Base-by-base conservation (phyloP, 2,888 invertebrate species). In the Brenthis daphne region DNA sequence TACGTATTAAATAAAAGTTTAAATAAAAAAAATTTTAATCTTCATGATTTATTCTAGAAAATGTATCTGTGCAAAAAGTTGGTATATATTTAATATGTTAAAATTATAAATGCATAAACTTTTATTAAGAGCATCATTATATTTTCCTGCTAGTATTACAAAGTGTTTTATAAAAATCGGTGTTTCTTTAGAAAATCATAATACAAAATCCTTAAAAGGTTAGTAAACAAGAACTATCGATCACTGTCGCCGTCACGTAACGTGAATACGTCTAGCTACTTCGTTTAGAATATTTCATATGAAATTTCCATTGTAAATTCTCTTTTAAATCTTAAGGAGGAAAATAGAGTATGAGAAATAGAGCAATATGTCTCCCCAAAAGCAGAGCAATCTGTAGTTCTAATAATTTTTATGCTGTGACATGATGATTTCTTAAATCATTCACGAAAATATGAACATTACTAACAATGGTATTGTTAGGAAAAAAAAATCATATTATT, bases 141-240 rank as follows among this genome's bases (percentile, higher is more conserved):
- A 47, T 48, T 48, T 58, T n/a, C 24, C 48, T 58, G 4, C 37
- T 16, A 57, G 14, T 8, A 47, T 48, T 24, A 47, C 20, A n/a
- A 48, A 48, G 24, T 8, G 14, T 20, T 24, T 58, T 48, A 58
- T 48, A 14, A 48, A 57, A 58, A n/a, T 48, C 20, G 13, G 13
- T 1, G 1, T 50, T 60, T 50, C 50, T 60, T 29, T 60, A n/a
- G 29, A 60, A 50, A 60, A 50, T 60, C 29, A 50, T 50, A 60
- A 60, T 33, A 60, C 29, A 50, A 60, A 60, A 60, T 58, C 60
- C 29, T 60, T 60, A 60, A 60, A 60, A 60, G 60, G 60, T 60
- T 60, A 60, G 60, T 50, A 60, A 50, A 60, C 60, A 60, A 50
- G 48, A 60, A n/a, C 50, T 29, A 60, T 60, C 60, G 50, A 60